These are phyloP conservation scores for Drosophila parabipectinata DNA, from an alignment of 1,140 invertebrate species.

Conservation along the genomic window DNA sequence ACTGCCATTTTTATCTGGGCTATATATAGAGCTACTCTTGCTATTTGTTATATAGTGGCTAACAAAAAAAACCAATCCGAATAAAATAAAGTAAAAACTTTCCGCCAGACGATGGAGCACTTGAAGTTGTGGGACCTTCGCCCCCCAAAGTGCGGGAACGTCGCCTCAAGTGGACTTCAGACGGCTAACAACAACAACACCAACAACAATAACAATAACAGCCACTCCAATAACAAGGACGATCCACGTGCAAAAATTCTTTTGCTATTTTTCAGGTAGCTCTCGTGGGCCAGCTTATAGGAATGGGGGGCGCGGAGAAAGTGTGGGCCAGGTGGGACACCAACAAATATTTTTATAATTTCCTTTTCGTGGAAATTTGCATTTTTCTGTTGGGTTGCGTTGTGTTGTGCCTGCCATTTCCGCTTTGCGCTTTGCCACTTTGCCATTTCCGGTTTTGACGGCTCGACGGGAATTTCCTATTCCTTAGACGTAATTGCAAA, in stretches of 20 bases:
- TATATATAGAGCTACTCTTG: constrained; percentile 56
- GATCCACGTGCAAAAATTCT: constrained; percentile 71
- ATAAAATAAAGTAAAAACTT: constrained; percentile 39
- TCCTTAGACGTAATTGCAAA: constrained; percentile 58
- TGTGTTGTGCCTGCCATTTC: constrained; percentile 62
- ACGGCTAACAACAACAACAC: constrained; percentile 9
- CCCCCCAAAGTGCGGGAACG: constrained; percentile 42
- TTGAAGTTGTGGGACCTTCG: constrained; percentile 56
- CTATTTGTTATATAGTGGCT: constrained; percentile 56
- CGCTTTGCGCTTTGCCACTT: constrained; percentile 68
- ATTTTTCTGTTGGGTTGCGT: constrained; percentile 55
- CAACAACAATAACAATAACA: constrained; percentile 7
- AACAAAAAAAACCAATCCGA: constrained; percentile 5
- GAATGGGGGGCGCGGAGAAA: too few relatives aligned
- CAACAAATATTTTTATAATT: constrained; percentile 76
- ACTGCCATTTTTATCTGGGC: constrained; percentile 34
- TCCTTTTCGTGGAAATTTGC: constrained; percentile 67
- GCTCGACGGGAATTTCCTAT: constrained; percentile 43
- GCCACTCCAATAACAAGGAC: constrained; percentile 45
- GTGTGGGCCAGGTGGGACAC: constrained; percentile 1
- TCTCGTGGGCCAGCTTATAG: not conserved
- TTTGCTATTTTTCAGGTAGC: constrained; percentile 18
- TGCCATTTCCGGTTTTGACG: constrained; percentile 76
- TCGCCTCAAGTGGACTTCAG: constrained; percentile 64
- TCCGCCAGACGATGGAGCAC: constrained; percentile 62